Evolutionary conservation across 2,888 invertebrate species (phyloP).

Genomic region (Lycocerus yunnanus): DNA sequence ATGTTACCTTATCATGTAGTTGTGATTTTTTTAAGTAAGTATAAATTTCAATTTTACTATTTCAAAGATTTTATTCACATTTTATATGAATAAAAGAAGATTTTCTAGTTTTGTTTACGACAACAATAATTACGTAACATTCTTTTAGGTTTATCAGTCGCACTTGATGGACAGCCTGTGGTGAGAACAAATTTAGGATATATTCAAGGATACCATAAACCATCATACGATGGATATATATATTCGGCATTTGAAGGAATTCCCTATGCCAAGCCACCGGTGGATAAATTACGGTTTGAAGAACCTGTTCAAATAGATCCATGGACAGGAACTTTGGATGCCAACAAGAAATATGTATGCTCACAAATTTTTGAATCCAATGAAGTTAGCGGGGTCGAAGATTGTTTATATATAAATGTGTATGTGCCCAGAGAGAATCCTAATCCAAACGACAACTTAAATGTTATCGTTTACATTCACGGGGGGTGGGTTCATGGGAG

Average conservation of each 20-base stretch:
- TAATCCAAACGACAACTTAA: constrained; percentile 50
- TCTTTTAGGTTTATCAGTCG: not conserved
- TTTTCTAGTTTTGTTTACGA: not conserved
- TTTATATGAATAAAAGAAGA: too few relatives aligned
- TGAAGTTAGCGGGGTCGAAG: constrained; percentile 60
- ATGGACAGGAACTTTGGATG: not conserved
- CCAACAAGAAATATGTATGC: not conserved
- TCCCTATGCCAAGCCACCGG: constrained; percentile 13
- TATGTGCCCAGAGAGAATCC: constrained; percentile 57
- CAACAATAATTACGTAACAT: too few relatives aligned
- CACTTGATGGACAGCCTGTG: not conserved
- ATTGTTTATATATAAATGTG: constrained; percentile 65
- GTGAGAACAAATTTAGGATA: constrained; percentile 1
- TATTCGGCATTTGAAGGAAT: constrained; percentile 11
- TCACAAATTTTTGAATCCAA: not conserved
- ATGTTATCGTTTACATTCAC: constrained; percentile 65
- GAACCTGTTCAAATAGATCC: constrained; percentile 1
- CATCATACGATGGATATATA: not conserved
- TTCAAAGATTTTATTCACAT: too few relatives aligned
- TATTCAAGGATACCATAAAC: constrained; percentile 3
- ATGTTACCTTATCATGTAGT: not conserved
- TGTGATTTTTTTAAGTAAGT: not conserved
- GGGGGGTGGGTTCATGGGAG: constrained; percentile 67
- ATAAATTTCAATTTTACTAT: too few relatives aligned
- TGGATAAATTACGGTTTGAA: constrained; percentile 7